Evolutionary conservation across 2,113 vertebrate species (phyloP).

Genomic region (Eudyptes chrysolophus): DNA sequence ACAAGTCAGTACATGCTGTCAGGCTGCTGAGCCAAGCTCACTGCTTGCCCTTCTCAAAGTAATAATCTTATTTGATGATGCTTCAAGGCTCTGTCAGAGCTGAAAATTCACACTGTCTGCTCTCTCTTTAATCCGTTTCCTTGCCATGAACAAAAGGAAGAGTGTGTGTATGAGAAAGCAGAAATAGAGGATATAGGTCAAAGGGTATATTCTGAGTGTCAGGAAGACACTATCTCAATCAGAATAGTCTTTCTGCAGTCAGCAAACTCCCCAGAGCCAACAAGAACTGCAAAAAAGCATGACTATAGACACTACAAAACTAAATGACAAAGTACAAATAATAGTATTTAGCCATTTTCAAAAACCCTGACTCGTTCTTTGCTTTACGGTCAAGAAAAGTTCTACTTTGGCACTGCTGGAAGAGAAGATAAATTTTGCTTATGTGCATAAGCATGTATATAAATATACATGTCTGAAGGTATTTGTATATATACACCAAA

Average conservation of each 20-base stretch:
- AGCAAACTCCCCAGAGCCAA: neutral
- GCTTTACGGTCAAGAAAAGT: neutral
- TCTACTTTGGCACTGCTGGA: neutral
- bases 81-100: neutral
- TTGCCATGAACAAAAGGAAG: constrained; percentile 34
- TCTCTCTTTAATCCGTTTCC: constrained; percentile 35
- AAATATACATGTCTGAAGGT: neutral
- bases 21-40: neutral
- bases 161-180: constrained; percentile 4
- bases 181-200: constrained; percentile 36
- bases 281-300: neutral
- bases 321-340: neutral
- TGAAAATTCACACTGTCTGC: neutral
- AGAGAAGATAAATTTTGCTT: neutral
- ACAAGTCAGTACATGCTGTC: neutral
- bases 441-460: neutral
- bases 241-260: constrained; percentile 17
- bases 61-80: constrained; percentile 17
- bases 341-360: neutral
- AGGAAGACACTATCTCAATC: constrained; percentile 41
- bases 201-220: constrained; percentile 6
- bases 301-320: neutral
- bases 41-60: neutral
- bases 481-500: neutral
- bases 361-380: neutral